Base-by-base conservation (phyloP, 2,888 invertebrate genomes). In the Drosophila sordidula region DNA sequence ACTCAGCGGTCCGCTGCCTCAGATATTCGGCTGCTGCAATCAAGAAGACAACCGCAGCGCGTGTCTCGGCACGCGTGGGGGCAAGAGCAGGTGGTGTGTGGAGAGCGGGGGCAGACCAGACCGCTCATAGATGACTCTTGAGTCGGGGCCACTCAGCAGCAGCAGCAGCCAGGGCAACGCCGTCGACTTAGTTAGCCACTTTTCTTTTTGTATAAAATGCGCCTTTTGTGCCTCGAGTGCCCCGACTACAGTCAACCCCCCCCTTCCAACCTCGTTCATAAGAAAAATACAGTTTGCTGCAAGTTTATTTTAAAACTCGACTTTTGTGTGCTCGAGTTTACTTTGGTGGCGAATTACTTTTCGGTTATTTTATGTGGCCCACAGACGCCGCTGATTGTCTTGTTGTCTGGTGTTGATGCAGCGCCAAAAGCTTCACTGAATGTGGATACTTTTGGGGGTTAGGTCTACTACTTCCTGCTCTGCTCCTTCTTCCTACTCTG, bases 291-390 rank as follows among this genome's bases (percentile, higher is more conserved):
- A 63, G 85, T 82, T 78, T 69, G 63, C 81, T 54, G 81, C 76
- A 83, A 88, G 85, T 85, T 85, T 85, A 85, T 88, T 85, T 88
- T 88, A 82, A 83, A 83, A 88, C 78, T 88, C 87, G 87, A 88
- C 84, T 85, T 85, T 85, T 87, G 82, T 75, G 52, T 54, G 84
- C 80, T 80, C 71, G 71, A 89, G 87, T 86, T 84, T 87, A 80
- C 81, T 84, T 82, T 75, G 80, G 88, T 78, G 79, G 87, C 63
- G 84, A 82, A 85, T 86, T 85, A 85, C 85, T 89, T 85, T 85
- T 89, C 73, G 87, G 89, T 82, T 89, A 89, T 86, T 85, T 78
- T 78, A 76, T 89, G 89, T 76, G 78, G 89, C 74, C 66, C 80
- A 77, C 66, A 71, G 62, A 67, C 57, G 64, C 50, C 47, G 72